These are phyloP conservation scores for Arge pagana DNA, from an alignment of 2,888 invertebrate genomes.

Conservation along the genomic window DNA sequence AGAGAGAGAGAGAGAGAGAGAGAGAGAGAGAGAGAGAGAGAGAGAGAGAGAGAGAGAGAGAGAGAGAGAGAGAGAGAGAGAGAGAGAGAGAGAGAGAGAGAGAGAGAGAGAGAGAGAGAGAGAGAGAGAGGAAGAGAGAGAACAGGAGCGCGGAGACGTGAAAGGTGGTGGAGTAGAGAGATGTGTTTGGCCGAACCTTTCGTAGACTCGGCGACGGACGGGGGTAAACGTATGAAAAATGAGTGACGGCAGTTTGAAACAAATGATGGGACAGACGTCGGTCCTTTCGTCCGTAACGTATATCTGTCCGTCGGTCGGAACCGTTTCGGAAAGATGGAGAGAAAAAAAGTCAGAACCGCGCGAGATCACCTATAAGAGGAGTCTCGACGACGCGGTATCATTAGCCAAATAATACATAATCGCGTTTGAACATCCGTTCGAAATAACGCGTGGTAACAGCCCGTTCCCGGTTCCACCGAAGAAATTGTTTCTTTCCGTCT, in stretches of 20 bases:
- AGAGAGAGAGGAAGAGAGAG: background rate
- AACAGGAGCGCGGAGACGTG: slow-evolving; percentile 15
- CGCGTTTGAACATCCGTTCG: slow-evolving; percentile 14
- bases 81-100: slow-evolving; percentile 27
- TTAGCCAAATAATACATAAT: slow-evolving; percentile 26
- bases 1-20: too few species aligned
- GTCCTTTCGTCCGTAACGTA: slow-evolving; percentile 5
- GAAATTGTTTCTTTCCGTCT: too few species aligned
- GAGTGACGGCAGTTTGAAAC: slow-evolving; percentile 49
- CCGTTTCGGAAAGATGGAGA: slow-evolving; percentile 6
- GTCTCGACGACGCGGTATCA: slow-evolving; percentile 25
- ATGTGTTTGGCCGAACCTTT: slow-evolving; percentile 21
- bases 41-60: slow-evolving; percentile 27
- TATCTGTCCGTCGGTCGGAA: slow-evolving; percentile 30
- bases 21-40: too few species aligned
- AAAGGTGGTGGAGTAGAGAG: background rate
- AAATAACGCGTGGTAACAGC: background rate
- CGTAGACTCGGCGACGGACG: slow-evolving; percentile 24
- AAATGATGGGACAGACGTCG: slow-evolving; percentile 45
- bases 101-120: slow-evolving; percentile 18
- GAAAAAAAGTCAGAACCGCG: slow-evolving; percentile 5
- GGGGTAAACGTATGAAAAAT: slow-evolving; percentile 49
- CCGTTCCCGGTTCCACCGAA: too few species aligned
- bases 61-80: slow-evolving; percentile 27
- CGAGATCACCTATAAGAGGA: slow-evolving; percentile 25